Conservation (phyloP, 30 jellyfish, hydroid and myxozoan species). For the Pseudorhiza aurosa region DNA sequence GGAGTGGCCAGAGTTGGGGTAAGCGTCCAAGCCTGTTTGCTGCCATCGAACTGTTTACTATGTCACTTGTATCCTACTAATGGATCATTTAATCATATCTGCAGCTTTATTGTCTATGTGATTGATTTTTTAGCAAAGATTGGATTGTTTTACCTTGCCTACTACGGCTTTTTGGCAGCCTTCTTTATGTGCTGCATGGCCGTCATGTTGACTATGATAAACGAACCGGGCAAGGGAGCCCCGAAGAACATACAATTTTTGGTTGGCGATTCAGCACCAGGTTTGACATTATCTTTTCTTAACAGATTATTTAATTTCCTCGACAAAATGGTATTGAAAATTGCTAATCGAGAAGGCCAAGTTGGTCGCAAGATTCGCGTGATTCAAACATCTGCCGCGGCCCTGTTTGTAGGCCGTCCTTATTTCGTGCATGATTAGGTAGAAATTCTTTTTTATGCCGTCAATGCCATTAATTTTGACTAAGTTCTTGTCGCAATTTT, state of each 20-base stretch:
- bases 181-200: conserved; percentile 92
- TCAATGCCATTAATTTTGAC: too few relatives aligned
- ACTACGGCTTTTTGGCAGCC: conserved; percentile 90
- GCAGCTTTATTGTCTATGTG: background rate
- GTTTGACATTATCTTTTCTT: conserved; percentile 25
- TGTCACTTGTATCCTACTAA: background rate
- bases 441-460: too few relatives aligned
- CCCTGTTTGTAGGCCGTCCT: too few relatives aligned
- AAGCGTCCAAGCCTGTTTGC: background rate
- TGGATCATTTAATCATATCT: background rate
- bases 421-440: too few relatives aligned
- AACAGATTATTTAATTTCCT: too few relatives aligned
- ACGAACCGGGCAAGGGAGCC: conserved; percentile 95
- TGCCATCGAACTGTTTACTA: too few relatives aligned
- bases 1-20: conserved; percentile 98
- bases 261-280: conserved; percentile 80
- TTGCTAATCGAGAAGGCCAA: too few relatives aligned
- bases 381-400: too few relatives aligned
- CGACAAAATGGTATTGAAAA: too few relatives aligned
- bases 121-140: conserved; percentile 79
- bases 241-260: conserved; percentile 88
- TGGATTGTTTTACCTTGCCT: conserved; percentile 89
- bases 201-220: conserved; percentile 75
- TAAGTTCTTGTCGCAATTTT: too few relatives aligned
- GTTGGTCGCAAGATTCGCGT: too few relatives aligned